These are phyloP conservation scores for Myiagra hebetior DNA, from an alignment of 2,113 vertebrate genomes.

Conservation along the genomic window DNA sequence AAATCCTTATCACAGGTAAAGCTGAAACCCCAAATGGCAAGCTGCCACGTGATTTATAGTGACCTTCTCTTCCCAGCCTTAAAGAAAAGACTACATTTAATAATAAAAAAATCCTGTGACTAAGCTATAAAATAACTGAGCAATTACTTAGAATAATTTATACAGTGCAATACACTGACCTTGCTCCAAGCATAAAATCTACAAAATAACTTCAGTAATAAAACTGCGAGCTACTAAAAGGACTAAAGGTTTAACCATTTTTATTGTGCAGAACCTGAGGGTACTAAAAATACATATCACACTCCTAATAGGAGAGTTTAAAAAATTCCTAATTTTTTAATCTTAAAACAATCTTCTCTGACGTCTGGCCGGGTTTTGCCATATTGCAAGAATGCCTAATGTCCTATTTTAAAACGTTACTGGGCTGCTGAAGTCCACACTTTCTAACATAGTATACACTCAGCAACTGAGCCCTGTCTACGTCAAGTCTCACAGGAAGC, in stretches of 20 bases:
- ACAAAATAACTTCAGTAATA: slow-evolving; percentile 82
- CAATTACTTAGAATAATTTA: slow-evolving; percentile 87
- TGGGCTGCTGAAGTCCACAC: neutral
- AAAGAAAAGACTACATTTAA: slow-evolving; percentile 77
- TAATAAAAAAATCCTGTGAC: slow-evolving; percentile 79
- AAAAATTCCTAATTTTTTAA: slow-evolving; percentile 69
- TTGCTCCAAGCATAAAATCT: slow-evolving; percentile 81
- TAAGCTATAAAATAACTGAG: slow-evolving; percentile 81
- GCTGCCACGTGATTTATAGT: slow-evolving; percentile 76
- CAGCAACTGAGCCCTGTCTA: neutral
- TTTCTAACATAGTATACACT: neutral
- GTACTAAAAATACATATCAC: slow-evolving; percentile 72
- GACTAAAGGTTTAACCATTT: slow-evolving; percentile 77
- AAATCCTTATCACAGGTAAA: slow-evolving; percentile 82
- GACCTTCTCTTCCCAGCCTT: slow-evolving; percentile 69
- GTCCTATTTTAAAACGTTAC: neutral
- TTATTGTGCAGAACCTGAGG: slow-evolving; percentile 67
- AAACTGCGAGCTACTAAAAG: slow-evolving; percentile 78
- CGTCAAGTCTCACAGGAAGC: neutral
- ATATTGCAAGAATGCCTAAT: neutral
- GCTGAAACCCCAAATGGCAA: slow-evolving; percentile 74
- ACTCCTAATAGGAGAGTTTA: slow-evolving; percentile 60
- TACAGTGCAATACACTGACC: slow-evolving; percentile 79
- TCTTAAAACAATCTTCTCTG: slow-evolving; percentile 45
- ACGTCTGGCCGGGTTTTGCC: neutral